Evolutionary conservation across 2,113 vertebrate genomes (phyloP), one percentile per base, ranked within the genome.

Genomic region (Sturnira hondurensis): DNA sequence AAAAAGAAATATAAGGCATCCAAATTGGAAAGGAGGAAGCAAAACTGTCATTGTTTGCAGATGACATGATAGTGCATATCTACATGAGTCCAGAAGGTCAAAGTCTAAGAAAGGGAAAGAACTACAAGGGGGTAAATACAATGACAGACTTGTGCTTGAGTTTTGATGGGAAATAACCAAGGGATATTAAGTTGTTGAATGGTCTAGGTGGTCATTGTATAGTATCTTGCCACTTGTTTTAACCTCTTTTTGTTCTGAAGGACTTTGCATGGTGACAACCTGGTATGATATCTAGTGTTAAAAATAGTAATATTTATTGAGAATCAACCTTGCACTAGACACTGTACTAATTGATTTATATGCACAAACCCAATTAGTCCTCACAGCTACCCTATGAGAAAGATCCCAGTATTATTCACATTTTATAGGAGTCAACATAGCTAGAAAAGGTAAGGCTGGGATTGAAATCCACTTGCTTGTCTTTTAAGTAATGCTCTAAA

Each of bases 141-240:
- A 22, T 41, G 52, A 3, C 16, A 17, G 13, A 3, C 0, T 1
- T 10, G 28, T 20, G 13, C 5, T 19, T 7, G 3, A 16, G 3
- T 3, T 17, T 2, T 17, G 1, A 22, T 47, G 15, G 36, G 16
- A 38, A 5, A 15, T 1, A 70, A 26, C 38, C 26, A 33, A 31
- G 26, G 16, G 15, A 19, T 9, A 8, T n/a, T 43, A 36, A 31
- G 15, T 22, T 71, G 3, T 54, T 13, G 12, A 65, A 43, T 26
- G 17, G 43, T 76, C 17, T 73, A 7, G 31, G 14, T 12, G 28
- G 65, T 1, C 19, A 26, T 1, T 73, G 36, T 33, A 11, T 16
- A 20, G 22, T 16, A 26, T 43, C 20, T n/a, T 80, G 12, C 14
- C 31, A 16, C 85, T 76, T 61, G 17, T 33, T 93, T 81, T 50